These are phyloP conservation scores for Clarias pachynema DNA, from an alignment of 2,797 vertebrate species.

Conservation along the genomic window DNA sequence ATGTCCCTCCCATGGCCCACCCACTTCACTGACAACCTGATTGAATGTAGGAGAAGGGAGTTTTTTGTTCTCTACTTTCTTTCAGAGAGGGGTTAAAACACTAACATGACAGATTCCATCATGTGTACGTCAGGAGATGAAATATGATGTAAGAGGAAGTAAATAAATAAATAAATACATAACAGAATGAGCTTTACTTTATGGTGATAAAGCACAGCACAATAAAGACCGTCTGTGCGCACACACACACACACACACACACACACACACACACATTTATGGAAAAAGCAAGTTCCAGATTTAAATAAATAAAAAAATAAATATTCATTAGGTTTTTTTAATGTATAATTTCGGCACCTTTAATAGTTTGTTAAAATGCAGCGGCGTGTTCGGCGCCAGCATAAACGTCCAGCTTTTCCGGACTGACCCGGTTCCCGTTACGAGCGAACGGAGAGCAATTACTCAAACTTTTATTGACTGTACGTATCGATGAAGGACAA, in stretches of 20 bases:
- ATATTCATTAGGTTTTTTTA: conserved; percentile 24
- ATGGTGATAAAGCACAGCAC: conserved; percentile 28
- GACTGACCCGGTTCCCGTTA: conserved; percentile 43
- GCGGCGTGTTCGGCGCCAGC: conserved; percentile 14
- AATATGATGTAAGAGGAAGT: conserved; percentile 52
- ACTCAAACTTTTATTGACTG: conserved; percentile 58
- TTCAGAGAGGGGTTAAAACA: conserved; percentile 52
- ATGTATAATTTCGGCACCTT: conserved; percentile 40
- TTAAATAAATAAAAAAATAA: neutral
- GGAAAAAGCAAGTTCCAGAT: conserved; percentile 27
- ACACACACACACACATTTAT: conserved; percentile 12
- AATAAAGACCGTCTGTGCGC: conserved; percentile 13
- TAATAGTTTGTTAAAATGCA: conserved; percentile 50
- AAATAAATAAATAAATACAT: conserved; percentile 34
- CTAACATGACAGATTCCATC: conserved; percentile 56
- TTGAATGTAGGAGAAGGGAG: conserved; percentile 60
- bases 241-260: conserved; percentile 11
- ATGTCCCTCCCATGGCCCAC: conserved; percentile 14
- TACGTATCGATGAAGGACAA: conserved; percentile 53
- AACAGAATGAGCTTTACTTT: conserved; percentile 50
- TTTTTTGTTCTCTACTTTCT: conserved; percentile 40
- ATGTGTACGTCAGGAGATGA: conserved; percentile 56
- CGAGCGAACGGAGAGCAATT: conserved; percentile 40
- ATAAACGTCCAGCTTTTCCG: conserved; percentile 28
- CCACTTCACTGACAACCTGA: conserved; percentile 52